phyloP scores from a whole-genome alignment of 2,113 vertebrate species.

The Andinoacara biseriatus region DNA sequence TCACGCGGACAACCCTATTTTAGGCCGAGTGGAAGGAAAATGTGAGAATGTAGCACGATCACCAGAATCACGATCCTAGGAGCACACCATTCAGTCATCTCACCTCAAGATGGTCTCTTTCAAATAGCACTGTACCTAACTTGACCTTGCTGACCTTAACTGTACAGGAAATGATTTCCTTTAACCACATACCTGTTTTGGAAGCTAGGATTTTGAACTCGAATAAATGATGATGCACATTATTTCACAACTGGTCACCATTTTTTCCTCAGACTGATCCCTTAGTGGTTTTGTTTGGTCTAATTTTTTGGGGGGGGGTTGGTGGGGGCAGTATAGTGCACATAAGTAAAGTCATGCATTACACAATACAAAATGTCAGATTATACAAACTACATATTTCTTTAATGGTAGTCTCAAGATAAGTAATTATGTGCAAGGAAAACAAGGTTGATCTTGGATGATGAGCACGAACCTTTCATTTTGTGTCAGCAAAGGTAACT shows the following conservation, averaged over 20 bases:
- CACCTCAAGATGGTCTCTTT: conserved; percentile 62
- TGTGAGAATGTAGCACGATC: conserved; percentile 75
- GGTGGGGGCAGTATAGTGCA: not conserved
- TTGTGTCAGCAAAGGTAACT: not conserved
- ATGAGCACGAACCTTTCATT: not conserved
- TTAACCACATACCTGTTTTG: conserved; percentile 77
- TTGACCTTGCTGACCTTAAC: conserved; percentile 75
- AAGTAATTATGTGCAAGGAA: no score
- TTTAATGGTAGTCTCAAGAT: no score
- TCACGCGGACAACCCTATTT: conserved; percentile 55
- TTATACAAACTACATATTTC: not conserved
- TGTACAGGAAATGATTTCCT: conserved; percentile 79
- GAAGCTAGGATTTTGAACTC: conserved; percentile 89
- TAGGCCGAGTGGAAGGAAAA: conserved; percentile 47
- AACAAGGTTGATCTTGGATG: not conserved
- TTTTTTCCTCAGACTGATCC: conserved; percentile 19
- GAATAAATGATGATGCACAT: conserved; percentile 94
- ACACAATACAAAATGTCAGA: not conserved
- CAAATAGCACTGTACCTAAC: conserved; percentile 72
- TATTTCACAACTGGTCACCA: conserved; percentile 69
- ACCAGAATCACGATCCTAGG: conserved; percentile 59
- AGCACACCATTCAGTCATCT: conserved; percentile 59
- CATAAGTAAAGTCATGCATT: not conserved
- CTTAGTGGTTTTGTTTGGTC: not conserved
- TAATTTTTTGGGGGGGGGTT: not conserved